Base-by-base conservation (phyloP, 2,113 vertebrate genomes). In the Sitta europaea region DNA sequence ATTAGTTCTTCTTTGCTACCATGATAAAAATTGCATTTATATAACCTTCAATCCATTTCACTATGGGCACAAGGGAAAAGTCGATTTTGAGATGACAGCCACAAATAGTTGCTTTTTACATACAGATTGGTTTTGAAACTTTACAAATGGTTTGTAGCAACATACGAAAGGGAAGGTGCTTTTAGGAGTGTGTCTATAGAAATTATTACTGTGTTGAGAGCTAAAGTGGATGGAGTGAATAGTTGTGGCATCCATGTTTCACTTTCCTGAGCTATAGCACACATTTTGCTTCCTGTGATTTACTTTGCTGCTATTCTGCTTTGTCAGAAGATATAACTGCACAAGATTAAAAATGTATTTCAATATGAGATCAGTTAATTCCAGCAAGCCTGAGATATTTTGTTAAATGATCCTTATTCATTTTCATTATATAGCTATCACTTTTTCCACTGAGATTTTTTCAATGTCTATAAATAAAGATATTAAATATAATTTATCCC, bases 21-120 rank as follows among this genome's bases (percentile, higher is more conserved):
- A 92, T 84, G 94, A 95, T 71, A 95, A 97, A 97, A 94, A 95
- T 96, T 97, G 96, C 90, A 96, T 97, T 97, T 97, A 85, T 95
- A 95, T 96, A 97, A 96, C 58, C 76, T 92, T 55, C 86, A 97
- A 97, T 98, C 89, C 94, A 68, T 96, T 96, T 96, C 89, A 94
- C 50, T 85, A 27, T 40, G 59, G 70, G 73, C 92, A 92, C 89
- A 91, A 92, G 88, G 94, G 93, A 94, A 88, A 97, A 96, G 88
- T 27, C 94, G 43, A 93, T 97, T 97, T 92, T 95, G 86, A 96
- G 31, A 71, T 92, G 90, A 96, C 50, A 94, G 66, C n/a, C 36
- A 93, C 50, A 94, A 88, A 55, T 66, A 33, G 29, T 78, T 54
- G 18, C 74, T 90, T 81, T 91, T 72, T 29, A 71, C n/a, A 51